Evolutionary conservation across 2,113 vertebrate genomes (phyloP).

Genomic region (Gambusia holbrooki): DNA sequence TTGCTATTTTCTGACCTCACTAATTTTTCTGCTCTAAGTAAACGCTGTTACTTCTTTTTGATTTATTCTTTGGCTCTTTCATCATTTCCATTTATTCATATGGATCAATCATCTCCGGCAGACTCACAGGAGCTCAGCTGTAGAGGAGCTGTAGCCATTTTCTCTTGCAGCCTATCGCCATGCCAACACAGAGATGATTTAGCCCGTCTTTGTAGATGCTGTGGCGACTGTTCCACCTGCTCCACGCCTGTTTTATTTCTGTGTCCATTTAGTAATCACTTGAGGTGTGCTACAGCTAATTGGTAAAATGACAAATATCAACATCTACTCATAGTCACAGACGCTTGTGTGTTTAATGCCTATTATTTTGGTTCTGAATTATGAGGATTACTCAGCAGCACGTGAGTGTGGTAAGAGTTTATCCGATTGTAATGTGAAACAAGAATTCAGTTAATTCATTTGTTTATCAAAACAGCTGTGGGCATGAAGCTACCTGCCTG

Average conservation of each 20-base stretch:
- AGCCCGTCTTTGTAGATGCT: constrained; percentile 20
- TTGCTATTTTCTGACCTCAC: constrained; percentile 21
- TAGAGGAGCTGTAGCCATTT: constrained; percentile 60
- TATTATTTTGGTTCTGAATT: constrained; percentile 59
- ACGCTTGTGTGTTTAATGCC: constrained; percentile 11
- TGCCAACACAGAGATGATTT: constrained; percentile 60
- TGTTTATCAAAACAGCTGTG: constrained; percentile 36
- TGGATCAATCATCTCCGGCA: constrained; percentile 54
- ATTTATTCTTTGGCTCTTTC: constrained; percentile 39
- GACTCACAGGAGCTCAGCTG: constrained; percentile 62
- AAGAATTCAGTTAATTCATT: constrained; percentile 52
- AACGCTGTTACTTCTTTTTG: constrained; percentile 31
- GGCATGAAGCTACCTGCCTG: constrained; percentile 4
- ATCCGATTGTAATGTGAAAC: constrained; percentile 53
- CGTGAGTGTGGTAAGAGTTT: constrained; percentile 39
- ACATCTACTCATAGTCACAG: constrained; percentile 65
- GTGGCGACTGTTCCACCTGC: constrained; percentile 45
- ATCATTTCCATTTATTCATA: constrained; percentile 54
- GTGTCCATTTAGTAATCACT: constrained; percentile 33
- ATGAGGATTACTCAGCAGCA: constrained; percentile 41
- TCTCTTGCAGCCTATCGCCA: constrained; percentile 57
- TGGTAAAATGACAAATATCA: constrained; percentile 70
- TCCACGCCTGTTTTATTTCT: constrained; percentile 15
- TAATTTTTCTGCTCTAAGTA: constrained; percentile 17
- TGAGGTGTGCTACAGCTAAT: constrained; percentile 38